Base-by-base conservation (phyloP, 37 sponge, comb jelly and placozoan genomes). In the Oopsacas minuta region DNA sequence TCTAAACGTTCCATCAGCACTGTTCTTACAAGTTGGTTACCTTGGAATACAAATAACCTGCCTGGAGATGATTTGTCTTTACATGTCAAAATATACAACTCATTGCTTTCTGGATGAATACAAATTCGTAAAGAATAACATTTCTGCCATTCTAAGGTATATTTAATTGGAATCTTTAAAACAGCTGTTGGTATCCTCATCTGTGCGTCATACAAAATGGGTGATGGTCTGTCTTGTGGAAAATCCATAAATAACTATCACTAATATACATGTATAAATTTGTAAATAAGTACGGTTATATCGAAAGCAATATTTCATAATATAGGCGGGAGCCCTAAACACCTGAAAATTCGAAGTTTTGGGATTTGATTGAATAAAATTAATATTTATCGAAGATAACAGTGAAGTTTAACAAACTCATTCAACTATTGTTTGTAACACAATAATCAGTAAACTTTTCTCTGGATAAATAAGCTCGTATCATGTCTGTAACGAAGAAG, bases 401-500 rank as follows among this genome's bases (percentile, higher is more conserved):
- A n/a, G n/a, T n/a, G n/a, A n/a, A n/a, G n/a, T n/a, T n/a, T n/a
- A n/a, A 42, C 49, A 17, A 42, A 42, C 49, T 42, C 8, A 42
- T 42, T 42, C 49, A 17, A 8, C 49, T 8, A 42, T 42, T n/a
- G n/a, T n/a, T n/a, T n/a, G n/a, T n/a, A n/a, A n/a, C n/a, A n/a
- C n/a, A 61, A n/a, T 61, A 61, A 61, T 61, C 75, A 32, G 28
- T 25, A 61, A 61, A 61, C 75, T 61, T 61, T 34, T 61, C 75
- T n/a, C 75, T 61, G 75, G 75, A 25, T 5, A 61, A 5, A n/a
- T 61, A 61, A 3, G 75, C 75, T 61, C 75, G 75, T 10, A 61
- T 61, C 75, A 61, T 61, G 75, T 61, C 75, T 12, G 75, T 61
- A n/a, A 61, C 75, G 20, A 61, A 61, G 75, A 61, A 61, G 75